phyloP scores from a whole-genome alignment of 1,140 invertebrate genomes.

The Acromyrmex echinatior region DNA sequence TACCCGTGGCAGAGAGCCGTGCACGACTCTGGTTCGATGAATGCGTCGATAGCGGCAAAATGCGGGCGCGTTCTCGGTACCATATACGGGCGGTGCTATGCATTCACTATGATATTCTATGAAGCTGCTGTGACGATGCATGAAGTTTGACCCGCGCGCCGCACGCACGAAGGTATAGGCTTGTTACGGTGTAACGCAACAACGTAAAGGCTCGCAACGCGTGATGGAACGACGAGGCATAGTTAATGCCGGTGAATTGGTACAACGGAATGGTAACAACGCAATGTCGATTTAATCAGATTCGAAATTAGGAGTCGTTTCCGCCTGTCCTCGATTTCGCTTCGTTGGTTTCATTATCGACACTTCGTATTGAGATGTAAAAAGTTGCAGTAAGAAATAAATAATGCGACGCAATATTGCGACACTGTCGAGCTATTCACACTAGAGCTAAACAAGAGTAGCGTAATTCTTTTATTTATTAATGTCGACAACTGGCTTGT shows the following conservation, averaged over 20 bases:
- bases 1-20: constrained; percentile 16
- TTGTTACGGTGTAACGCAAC: constrained; percentile 15
- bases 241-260: not conserved
- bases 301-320: constrained; percentile 31
- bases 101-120: constrained; percentile 39
- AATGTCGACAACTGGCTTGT: no score
- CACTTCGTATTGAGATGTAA: not conserved
- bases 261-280: not conserved
- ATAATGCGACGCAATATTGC: not conserved
- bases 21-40: constrained; percentile 52
- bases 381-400: not conserved
- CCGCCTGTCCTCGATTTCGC: not conserved
- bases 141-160: constrained; percentile 67
- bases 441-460: no score
- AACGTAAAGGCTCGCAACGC: not conserved
- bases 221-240: not conserved
- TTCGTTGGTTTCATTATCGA: no score
- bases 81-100: constrained; percentile 63
- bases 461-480: no score
- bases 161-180: constrained; percentile 10
- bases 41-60: constrained; percentile 66
- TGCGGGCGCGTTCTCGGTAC: constrained; percentile 54
- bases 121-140: constrained; percentile 61
- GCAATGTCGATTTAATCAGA: constrained; percentile 17
- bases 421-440: not conserved